A percentile compares a stretch with the other conserved stretches of the same genome.
These are phyloP conservation scores for Leuctra nigra DNA, from an alignment of 2,888 invertebrate genomes.

Conservation along the genomic window DNA sequence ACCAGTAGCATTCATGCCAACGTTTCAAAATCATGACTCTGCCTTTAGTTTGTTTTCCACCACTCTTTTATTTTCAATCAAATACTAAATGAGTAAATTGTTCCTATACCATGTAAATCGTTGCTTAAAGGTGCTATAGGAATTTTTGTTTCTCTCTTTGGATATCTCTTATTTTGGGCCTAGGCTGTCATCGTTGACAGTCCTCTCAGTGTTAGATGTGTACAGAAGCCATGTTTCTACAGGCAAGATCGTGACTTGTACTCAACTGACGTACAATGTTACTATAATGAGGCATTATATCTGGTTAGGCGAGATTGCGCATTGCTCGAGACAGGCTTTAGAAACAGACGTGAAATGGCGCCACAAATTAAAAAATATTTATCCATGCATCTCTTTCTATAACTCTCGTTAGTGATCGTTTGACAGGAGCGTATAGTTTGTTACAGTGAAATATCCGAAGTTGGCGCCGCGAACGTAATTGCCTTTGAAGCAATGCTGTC, in stretches of 20 bases:
- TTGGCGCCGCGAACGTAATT: too few relatives aligned
- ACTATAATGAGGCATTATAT: constrained; percentile 9
- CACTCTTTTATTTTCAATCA: not conserved
- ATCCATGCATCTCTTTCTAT: not conserved
- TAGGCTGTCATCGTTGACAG: not conserved
- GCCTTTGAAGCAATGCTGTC: constrained; percentile 9
- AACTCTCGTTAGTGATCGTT: too few relatives aligned
- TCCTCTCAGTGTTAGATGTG: not conserved
- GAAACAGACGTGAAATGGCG: not conserved
- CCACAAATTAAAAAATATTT: not conserved
- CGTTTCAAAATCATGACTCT: constrained; percentile 3
- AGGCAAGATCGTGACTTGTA: constrained; percentile 3
- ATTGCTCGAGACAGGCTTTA: not conserved
- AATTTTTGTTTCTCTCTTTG: too few relatives aligned
- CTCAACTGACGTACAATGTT: not conserved
- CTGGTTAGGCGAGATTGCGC: not conserved
- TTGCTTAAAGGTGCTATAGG: too few relatives aligned
- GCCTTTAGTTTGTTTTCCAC: not conserved
- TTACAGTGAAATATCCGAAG: too few relatives aligned
- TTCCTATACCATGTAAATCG: too few relatives aligned
- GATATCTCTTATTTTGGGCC: constrained; percentile 9
- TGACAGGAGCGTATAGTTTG: too few relatives aligned
- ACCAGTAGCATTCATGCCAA: constrained; percentile 3
- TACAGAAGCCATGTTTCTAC: constrained; percentile 2
- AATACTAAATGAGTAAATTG: constrained; percentile 17